Conservation (phyloP, 2,888 invertebrate species). For the Strigamia maritima region DNA sequence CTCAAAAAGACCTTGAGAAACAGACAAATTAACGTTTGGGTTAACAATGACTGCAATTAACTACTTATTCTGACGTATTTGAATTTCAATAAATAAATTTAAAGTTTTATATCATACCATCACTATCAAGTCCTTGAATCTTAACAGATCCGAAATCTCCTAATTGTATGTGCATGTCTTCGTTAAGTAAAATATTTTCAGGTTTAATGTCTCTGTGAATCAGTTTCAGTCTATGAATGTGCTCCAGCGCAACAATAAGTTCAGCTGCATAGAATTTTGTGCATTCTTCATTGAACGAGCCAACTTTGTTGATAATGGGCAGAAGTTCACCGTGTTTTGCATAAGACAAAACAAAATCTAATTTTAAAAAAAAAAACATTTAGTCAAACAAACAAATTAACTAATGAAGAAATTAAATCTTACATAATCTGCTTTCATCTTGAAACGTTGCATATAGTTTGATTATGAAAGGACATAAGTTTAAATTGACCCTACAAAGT, state of each 20-base stretch:
- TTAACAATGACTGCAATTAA: conserved; percentile 42
- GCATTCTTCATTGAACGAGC: conserved; percentile 82
- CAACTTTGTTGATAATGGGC: conserved; percentile 84
- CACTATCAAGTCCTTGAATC: conserved; percentile 58
- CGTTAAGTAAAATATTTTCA: conserved; percentile 92
- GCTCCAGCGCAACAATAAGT: conserved; percentile 83
- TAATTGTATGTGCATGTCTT: conserved; percentile 92
- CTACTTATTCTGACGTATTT: not conserved
- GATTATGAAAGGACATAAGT: conserved; percentile 79
- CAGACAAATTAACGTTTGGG: not conserved
- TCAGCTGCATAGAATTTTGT: conserved; percentile 94
- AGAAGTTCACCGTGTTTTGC: conserved; percentile 93
- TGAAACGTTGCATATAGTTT: conserved; percentile 95
- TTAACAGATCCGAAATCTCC: conserved; percentile 97
- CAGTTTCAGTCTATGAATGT: conserved; percentile 80
- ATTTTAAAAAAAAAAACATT: not conserved
- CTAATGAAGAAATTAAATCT: conserved; percentile 49
- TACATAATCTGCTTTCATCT: conserved; percentile 79
- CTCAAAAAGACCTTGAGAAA: not conserved
- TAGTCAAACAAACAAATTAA: not conserved
- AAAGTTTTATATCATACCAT: not conserved
- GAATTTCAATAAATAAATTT: not conserved
- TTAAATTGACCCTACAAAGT: conserved; percentile 72
- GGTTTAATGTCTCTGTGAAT: conserved; percentile 95
- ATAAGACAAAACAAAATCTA: conserved; percentile 88